phyloP scores from a whole-genome alignment of 2,888 invertebrate genomes.

The Caenorhabditis plicata region DNA sequence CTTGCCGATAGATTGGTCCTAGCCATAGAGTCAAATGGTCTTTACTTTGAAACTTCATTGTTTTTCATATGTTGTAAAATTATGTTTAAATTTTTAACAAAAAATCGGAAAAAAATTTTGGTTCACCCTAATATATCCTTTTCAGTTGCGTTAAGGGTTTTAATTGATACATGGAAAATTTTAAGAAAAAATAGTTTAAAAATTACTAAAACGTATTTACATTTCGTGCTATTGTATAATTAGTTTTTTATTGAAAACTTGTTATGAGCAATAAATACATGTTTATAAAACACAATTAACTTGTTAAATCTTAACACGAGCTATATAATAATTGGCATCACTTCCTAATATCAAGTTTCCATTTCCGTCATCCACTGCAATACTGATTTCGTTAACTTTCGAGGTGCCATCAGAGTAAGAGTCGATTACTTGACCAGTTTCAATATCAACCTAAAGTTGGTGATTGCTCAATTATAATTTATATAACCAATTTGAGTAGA shows the following conservation, averaged over 20 bases:
- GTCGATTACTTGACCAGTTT: slow-evolving; percentile 35
- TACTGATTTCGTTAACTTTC: slow-evolving; percentile 19
- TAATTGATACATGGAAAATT: too few relatives aligned
- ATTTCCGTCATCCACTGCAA: slow-evolving; percentile 41
- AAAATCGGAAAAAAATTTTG: too few relatives aligned
- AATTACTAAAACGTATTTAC: neutral
- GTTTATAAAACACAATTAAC: neutral
- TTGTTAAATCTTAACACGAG: slow-evolving; percentile 18
- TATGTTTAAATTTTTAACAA: too few relatives aligned
- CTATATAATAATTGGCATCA: slow-evolving; percentile 42
- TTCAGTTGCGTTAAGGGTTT: too few relatives aligned
- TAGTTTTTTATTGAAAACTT: too few relatives aligned
- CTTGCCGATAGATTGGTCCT: too few relatives aligned
- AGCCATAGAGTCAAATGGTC: too few relatives aligned
- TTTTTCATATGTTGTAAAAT: too few relatives aligned
- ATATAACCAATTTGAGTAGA: too few relatives aligned
- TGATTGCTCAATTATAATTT: neutral
- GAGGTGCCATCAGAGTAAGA: slow-evolving; percentile 37
- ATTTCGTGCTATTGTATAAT: too few relatives aligned
- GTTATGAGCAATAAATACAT: slow-evolving; percentile 16
- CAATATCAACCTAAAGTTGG: slow-evolving; percentile 11
- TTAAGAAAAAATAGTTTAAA: slow-evolving; percentile 1
- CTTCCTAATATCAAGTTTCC: slow-evolving; percentile 39
- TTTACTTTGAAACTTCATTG: too few relatives aligned
- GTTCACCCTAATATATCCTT: too few relatives aligned